Conservation (phyloP, 1,140 invertebrate species). For the Dendrolimus kikuchii region DNA sequence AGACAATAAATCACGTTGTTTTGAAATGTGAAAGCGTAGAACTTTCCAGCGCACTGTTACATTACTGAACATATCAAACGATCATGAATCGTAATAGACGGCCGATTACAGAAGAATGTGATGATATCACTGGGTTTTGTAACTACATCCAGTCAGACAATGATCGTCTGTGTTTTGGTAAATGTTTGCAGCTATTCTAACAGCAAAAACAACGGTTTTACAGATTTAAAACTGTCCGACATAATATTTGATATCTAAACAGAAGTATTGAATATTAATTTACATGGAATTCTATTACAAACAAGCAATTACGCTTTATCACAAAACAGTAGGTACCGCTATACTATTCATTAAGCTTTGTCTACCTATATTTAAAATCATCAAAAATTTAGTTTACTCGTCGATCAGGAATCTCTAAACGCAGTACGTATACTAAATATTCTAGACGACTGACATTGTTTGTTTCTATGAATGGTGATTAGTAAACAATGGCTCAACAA, state of each 20-base stretch:
- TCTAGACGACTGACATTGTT: no score
- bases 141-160: slow-evolving; percentile 3
- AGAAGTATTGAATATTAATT: neutral
- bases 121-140: slow-evolving; percentile 16
- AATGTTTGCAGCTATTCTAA: no score
- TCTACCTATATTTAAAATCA: no score
- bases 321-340: neutral
- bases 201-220: no score
- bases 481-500: no score
- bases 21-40: neutral
- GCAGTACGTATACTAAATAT: no score
- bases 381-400: no score
- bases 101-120: slow-evolving; percentile 11
- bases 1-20: neutral
- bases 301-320: neutral
- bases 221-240: no score
- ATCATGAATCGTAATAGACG: neutral
- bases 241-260: neutral
- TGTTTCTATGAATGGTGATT: no score
- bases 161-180: neutral
- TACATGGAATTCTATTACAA: neutral
- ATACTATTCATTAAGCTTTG: neutral
- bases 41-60: neutral
- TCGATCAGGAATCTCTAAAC: no score
- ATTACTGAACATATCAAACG: slow-evolving; percentile 8